A percentile compares a stretch with the other conserved stretches of the same genome.
These are phyloP conservation scores for Halocynthia roretzi DNA, from an alignment of 23 tunicate species.

Conservation along the genomic window DNA sequence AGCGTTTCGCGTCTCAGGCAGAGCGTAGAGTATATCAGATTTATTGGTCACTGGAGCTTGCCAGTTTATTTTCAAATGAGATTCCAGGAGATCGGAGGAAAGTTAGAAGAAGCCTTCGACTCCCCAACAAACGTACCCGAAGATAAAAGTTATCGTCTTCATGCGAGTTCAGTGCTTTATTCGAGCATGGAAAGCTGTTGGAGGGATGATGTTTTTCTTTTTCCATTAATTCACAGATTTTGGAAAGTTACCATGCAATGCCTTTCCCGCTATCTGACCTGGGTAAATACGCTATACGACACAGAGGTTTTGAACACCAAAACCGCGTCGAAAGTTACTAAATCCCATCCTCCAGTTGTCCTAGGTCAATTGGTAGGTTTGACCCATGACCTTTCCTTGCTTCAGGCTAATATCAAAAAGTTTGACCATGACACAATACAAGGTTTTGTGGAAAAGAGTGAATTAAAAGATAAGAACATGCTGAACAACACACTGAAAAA, in stretches of 20 bases:
- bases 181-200: conserved; percentile 58
- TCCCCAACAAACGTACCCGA: not conserved
- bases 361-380: conserved; percentile 1
- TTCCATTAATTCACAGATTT: conserved; percentile 68
- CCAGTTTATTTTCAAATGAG: conserved; percentile 96
- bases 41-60: conserved; percentile 78
- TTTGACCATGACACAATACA: conserved; percentile 24
- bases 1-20: conserved; percentile 63
- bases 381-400: conserved; percentile 4
- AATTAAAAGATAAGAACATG: conserved; percentile 40
- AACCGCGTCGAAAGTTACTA: not conserved
- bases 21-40: conserved; percentile 51
- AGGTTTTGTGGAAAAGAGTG: conserved; percentile 31
- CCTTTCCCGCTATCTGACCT: conserved; percentile 41
- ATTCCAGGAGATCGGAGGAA: conserved; percentile 83
- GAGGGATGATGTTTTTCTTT: conserved; percentile 42
- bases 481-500: conserved; percentile 45
- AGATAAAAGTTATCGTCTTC: conserved; percentile 22
- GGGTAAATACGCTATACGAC: conserved; percentile 30
- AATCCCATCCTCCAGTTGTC: not conserved
- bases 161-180: conserved; percentile 13
- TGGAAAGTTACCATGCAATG: conserved; percentile 81
- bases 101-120: conserved; percentile 35
- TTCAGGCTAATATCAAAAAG: conserved; percentile 5
- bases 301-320: not conserved